Conservation (phyloP, 2,797 vertebrate species). For the Cirrhinus molitorella region DNA sequence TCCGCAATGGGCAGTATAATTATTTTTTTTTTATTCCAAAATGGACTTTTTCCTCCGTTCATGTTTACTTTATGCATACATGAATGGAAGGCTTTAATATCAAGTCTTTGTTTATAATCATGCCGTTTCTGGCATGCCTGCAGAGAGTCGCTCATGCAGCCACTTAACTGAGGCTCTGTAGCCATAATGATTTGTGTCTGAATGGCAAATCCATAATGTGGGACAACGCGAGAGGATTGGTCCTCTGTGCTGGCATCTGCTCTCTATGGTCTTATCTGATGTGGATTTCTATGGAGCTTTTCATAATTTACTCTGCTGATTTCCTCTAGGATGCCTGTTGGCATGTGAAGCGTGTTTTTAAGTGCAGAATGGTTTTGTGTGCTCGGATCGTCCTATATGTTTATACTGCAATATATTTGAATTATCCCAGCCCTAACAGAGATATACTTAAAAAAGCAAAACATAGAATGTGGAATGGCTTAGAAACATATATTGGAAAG, state of each 20-base stretch:
- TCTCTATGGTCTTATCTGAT: constrained; percentile 56
- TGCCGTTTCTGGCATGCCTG: constrained; percentile 25
- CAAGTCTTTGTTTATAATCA: constrained; percentile 61
- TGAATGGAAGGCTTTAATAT: constrained; percentile 58
- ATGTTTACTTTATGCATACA: constrained; percentile 46
- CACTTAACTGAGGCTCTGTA: constrained; percentile 54
- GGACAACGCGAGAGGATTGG: constrained; percentile 43
- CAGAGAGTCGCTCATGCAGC: constrained; percentile 27
- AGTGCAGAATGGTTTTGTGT: constrained; percentile 38
- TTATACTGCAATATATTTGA: constrained; percentile 11
- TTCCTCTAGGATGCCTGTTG: constrained; percentile 49
- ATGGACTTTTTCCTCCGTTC: constrained; percentile 42
- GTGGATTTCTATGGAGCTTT: constrained; percentile 56
- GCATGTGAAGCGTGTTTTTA: constrained; percentile 49
- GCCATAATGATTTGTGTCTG: constrained; percentile 58
- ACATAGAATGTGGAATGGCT: background rate
- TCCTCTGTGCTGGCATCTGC: constrained; percentile 53
- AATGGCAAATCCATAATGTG: constrained; percentile 51
- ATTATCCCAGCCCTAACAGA: background rate
- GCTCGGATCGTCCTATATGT: constrained; percentile 15
- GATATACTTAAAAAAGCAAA: background rate
- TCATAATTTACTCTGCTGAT: constrained; percentile 54
- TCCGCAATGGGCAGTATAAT: constrained; percentile 38
- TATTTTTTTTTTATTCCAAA: constrained; percentile 49
- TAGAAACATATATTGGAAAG: background rate